phyloP scores from a whole-genome alignment of 2,113 vertebrate species.

The Triplophysa siluroides region DNA sequence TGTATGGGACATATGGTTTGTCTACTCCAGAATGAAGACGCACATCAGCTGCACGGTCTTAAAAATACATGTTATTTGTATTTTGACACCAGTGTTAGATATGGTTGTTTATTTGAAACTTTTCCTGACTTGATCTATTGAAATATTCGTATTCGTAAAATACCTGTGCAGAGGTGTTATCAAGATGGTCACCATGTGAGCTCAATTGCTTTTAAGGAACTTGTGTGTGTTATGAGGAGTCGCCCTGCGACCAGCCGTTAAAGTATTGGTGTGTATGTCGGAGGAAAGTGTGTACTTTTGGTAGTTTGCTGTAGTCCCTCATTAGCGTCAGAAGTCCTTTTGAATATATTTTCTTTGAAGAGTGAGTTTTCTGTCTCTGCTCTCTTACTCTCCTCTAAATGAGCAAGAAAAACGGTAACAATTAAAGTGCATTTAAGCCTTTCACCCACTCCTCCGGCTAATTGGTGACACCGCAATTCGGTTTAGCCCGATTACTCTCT shows the following conservation, averaged over 20 bases:
- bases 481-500: conserved; percentile 44
- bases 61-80: too few relatives aligned
- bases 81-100: too few relatives aligned
- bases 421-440: conserved; percentile 47
- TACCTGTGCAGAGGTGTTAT: too few relatives aligned
- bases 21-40: too few relatives aligned
- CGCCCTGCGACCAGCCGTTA: neutral
- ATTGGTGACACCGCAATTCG: conserved; percentile 53
- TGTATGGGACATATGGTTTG: too few relatives aligned
- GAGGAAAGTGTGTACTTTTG: conserved; percentile 19
- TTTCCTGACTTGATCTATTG: too few relatives aligned
- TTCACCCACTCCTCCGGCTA: conserved; percentile 42
- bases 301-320: conserved; percentile 18
- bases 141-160: too few relatives aligned
- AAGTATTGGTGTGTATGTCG: neutral
- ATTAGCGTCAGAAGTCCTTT: conserved; percentile 48
- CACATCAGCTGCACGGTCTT: too few relatives aligned
- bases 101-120: too few relatives aligned
- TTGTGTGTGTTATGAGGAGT: neutral
- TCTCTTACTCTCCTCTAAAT: conserved; percentile 25
- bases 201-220: too few relatives aligned
- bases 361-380: conserved; percentile 14
- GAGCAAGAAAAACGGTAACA: conserved; percentile 46
- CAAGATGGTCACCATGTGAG: too few relatives aligned
- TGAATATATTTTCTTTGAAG: conserved; percentile 39